Conservation (phyloP, 2,888 invertebrate genomes). For the Plemyria rubiginata region DNA sequence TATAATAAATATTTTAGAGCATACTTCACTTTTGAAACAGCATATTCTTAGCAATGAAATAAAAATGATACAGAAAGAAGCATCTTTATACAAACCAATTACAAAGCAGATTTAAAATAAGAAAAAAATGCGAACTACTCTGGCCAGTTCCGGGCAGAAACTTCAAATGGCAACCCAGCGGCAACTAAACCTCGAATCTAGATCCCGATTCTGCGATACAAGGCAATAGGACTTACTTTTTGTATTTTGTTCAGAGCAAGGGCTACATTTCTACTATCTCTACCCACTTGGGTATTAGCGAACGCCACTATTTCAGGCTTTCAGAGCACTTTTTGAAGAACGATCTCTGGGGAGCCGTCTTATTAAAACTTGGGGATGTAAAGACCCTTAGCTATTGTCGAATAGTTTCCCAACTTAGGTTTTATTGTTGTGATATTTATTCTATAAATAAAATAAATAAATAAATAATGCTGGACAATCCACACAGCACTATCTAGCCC, state of each 20-base stretch:
- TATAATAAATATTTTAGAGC: too few species aligned
- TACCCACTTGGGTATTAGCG: slow-evolving; percentile 40
- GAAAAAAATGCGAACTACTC: neutral
- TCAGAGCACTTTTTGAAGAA: slow-evolving; percentile 42
- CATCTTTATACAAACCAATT: too few species aligned
- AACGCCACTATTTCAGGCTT: slow-evolving; percentile 35
- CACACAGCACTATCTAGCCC: too few species aligned
- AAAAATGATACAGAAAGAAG: too few species aligned
- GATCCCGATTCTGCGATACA: slow-evolving; percentile 9
- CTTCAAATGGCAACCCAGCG: neutral
- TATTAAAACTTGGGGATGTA: slow-evolving; percentile 35
- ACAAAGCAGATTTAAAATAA: neutral
- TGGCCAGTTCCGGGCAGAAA: neutral
- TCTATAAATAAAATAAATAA: too few species aligned
- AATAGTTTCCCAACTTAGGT: slow-evolving; percentile 10
- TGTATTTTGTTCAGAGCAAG: slow-evolving; percentile 26
- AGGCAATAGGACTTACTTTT: slow-evolving; percentile 17
- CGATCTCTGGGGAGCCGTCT: slow-evolving; percentile 41
- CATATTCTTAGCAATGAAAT: too few species aligned
- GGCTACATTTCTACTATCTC: slow-evolving; percentile 30
- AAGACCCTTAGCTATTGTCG: slow-evolving; percentile 14
- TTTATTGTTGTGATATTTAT: slow-evolving; percentile 6
- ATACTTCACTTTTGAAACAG: too few species aligned
- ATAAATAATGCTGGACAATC: too few species aligned
- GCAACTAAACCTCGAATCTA: slow-evolving; percentile 3